Percentiles rank a stretch among this genome's conserved stretches.
phyloP scores from a whole-genome alignment of 2,113 vertebrate genomes.

The Empidonax alnorum region DNA sequence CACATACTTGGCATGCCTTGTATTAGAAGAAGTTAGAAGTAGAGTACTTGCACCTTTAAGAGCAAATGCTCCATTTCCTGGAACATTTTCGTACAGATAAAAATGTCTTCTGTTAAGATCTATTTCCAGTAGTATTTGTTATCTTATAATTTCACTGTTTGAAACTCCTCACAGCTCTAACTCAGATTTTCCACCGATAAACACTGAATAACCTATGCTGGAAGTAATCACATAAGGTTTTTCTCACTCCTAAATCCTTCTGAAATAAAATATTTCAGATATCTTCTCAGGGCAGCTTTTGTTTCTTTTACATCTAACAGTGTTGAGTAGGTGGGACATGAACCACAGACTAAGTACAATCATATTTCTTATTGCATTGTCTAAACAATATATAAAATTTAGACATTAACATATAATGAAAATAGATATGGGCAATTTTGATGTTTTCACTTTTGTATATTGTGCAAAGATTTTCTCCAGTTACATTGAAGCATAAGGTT shows the following conservation, averaged over 20 bases:
- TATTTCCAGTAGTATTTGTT: background rate
- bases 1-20: background rate
- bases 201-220: background rate
- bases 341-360: background rate
- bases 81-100: background rate
- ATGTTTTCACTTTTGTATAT: background rate
- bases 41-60: background rate
- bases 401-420: background rate
- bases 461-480: background rate
- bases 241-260: background rate
- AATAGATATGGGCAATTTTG: background rate
- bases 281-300: background rate
- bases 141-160: background rate
- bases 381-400: background rate
- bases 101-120: background rate
- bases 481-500: background rate
- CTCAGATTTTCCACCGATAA: background rate
- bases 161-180: background rate
- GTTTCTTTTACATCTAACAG: background rate
- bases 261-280: background rate
- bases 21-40: background rate
- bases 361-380: background rate
- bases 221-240: background rate
- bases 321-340: background rate
- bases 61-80: background rate